Evolutionary conservation across 2,113 vertebrate species (phyloP).

Genomic region (Athene noctua): DNA sequence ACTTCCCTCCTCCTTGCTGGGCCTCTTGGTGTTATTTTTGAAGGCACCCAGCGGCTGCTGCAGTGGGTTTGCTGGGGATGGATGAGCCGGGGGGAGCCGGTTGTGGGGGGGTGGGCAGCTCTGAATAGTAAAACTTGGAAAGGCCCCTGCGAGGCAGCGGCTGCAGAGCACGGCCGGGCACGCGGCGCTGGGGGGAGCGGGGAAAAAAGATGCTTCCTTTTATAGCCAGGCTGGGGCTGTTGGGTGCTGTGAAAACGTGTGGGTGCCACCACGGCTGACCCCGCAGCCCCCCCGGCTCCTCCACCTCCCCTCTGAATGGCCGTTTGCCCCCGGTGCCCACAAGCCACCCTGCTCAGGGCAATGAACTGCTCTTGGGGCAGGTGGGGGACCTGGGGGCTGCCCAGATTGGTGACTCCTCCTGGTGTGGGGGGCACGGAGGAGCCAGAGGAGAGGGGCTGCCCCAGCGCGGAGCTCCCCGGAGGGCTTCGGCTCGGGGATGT

Average conservation of each 20-base stretch:
- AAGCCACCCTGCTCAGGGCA: neutral
- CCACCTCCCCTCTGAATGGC: neutral
- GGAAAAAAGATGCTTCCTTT: slow-evolving; percentile 57
- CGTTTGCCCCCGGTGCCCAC: fast-evolving
- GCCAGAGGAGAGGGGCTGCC: neutral
- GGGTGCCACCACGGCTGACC: neutral
- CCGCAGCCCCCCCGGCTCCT: neutral
- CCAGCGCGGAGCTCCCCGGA: neutral
- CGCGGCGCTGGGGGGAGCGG: neutral
- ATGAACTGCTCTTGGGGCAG: neutral
- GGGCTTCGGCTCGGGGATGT: fast-evolving
- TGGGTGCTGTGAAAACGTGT: neutral
- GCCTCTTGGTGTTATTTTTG: neutral
- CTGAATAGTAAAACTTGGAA: neutral
- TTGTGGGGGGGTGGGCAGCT: neutral
- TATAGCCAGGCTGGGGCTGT: slow-evolving; percentile 57
- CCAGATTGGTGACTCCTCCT: fast-evolving
- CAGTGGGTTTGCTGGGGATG: slow-evolving; percentile 16
- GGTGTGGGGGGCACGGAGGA: fast-evolving
- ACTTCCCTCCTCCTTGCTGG: neutral
- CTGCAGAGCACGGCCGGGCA: neutral
- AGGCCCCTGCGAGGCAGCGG: neutral
- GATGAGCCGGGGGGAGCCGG: neutral
- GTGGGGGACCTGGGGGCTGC: neutral
- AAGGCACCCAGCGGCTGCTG: neutral